Base-by-base conservation (phyloP, 2,113 vertebrate genomes). In the Amblyopsis rosae region DNA sequence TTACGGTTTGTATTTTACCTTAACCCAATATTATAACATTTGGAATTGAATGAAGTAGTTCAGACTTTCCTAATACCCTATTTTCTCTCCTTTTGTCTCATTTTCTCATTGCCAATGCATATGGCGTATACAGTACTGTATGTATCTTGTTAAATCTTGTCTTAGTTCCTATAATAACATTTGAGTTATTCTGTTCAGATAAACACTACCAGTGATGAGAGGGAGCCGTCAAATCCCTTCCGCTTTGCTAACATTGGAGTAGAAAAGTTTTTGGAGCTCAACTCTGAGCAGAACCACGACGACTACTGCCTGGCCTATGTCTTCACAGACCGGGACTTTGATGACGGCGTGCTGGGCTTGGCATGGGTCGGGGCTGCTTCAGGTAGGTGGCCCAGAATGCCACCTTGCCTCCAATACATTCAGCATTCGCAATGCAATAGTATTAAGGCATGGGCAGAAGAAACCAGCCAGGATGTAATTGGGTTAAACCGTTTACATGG, bases 251-350 rank as follows among this genome's bases (percentile, higher is more conserved):
- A 99, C 77, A 99, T 99, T 45, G 98, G 98, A 12, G 98, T 99
- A 87, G 98, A 99, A 83, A 99, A 98, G 82, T 99, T 99, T 82
- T 90, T 99, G 87, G 96, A 99, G 73, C 91, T 99, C 35, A 99
- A 99, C 86, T 99, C 98, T 0, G 98, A 99, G 51, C 96, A 99
- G 93, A 98, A 99, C 87, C 97, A 99, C 5, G 93, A 99, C 67
- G 95, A 97, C 79, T 99, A 98, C 87, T 99, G 98, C 84, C 91
- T 99, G 79, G 96, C 98, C 76, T 99, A 99, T 64, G 95, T 99
- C 77, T 99, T 99, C 83, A 99, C 96, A 10, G 96, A 99, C 84
- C 89, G 97, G 66, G 98, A 99, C 87, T 99, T 99, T 90, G 98
- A 99, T 77, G 96, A 98, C 63, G 98, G 98, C 0, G 97, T 99